Conservation (phyloP, 2,888 invertebrate genomes). For the Acanthoscelides obtectus region DNA sequence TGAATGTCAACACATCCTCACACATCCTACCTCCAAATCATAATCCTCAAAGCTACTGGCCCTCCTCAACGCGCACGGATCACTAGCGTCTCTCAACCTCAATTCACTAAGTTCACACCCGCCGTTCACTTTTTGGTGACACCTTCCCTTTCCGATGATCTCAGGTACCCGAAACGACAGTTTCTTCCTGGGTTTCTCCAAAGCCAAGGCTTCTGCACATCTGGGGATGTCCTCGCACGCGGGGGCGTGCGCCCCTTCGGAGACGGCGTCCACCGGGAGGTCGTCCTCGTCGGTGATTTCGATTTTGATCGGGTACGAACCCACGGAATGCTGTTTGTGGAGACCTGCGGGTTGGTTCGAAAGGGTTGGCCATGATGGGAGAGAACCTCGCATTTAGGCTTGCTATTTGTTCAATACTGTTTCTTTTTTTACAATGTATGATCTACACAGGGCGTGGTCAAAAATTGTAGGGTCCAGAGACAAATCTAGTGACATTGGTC, state of each 20-base stretch:
- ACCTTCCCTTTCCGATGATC: conserved; percentile 42
- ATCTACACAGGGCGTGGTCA: too few relatives aligned
- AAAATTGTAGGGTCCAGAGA: too few relatives aligned
- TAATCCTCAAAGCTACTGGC: conserved; percentile 54
- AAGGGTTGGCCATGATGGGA: background rate
- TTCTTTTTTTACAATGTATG: background rate
- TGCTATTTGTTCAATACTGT: background rate
- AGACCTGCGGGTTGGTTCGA: conserved; percentile 20
- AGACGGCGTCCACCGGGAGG: background rate
- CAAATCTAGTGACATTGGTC: too few relatives aligned
- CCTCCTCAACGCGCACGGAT: conserved; percentile 16
- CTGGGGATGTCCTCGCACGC: conserved; percentile 42
- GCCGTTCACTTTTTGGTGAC: conserved; percentile 1
- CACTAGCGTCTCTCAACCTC: conserved; percentile 10
- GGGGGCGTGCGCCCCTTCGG: conserved; percentile 34
- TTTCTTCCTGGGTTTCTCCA: conserved; percentile 73
- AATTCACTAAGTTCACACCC: background rate
- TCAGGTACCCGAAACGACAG: conserved; percentile 84
- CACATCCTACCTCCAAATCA: conserved; percentile 50
- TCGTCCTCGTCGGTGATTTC: conserved; percentile 34
- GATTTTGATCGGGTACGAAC: conserved; percentile 41
- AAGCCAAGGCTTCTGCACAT: conserved; percentile 46
- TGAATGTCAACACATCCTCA: too few relatives aligned
- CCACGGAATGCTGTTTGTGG: conserved; percentile 44
- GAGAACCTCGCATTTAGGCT: background rate